These are phyloP conservation scores for Sepiola atlantica DNA, from an alignment of 2,888 invertebrate species.

Conservation along the genomic window DNA sequence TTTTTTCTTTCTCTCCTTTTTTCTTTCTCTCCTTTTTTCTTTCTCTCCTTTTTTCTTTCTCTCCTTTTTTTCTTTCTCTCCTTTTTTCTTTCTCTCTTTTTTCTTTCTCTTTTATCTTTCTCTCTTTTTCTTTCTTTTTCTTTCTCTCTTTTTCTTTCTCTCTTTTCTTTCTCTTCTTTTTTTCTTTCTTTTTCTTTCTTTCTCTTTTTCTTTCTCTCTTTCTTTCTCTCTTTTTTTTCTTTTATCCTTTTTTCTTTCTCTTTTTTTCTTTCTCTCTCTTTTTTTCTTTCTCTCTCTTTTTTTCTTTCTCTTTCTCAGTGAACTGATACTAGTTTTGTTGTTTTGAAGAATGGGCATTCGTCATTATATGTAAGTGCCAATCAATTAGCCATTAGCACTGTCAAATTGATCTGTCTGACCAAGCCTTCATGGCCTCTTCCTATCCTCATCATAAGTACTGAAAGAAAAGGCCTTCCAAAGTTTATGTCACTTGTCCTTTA, in stretches of 20 bases:
- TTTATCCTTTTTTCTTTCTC: background rate
- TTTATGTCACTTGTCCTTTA: too few species aligned
- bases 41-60: background rate
- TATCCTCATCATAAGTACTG: too few species aligned
- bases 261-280: constrained; percentile 33
- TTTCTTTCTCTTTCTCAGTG: background rate
- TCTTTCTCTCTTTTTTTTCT: background rate
- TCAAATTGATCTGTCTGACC: too few species aligned
- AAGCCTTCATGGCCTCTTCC: too few species aligned
- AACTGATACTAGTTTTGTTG: background rate
- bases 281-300: background rate
- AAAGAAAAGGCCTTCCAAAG: too few species aligned
- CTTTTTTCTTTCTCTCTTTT: background rate
- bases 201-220: background rate
- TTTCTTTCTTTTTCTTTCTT: background rate
- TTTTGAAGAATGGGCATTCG: background rate
- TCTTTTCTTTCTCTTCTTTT: background rate
- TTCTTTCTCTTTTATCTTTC: background rate
- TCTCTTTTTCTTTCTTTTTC: background rate
- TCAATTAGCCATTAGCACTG: too few species aligned
- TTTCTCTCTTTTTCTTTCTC: background rate
- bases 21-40: background rate
- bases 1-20: background rate
- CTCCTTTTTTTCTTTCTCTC: background rate
- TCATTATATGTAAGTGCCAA: background rate